Evolutionary conservation across 2,797 vertebrate species (phyloP), one percentile per base, ranked within the genome.

Genomic region (Premnoplex brunnescens): DNA sequence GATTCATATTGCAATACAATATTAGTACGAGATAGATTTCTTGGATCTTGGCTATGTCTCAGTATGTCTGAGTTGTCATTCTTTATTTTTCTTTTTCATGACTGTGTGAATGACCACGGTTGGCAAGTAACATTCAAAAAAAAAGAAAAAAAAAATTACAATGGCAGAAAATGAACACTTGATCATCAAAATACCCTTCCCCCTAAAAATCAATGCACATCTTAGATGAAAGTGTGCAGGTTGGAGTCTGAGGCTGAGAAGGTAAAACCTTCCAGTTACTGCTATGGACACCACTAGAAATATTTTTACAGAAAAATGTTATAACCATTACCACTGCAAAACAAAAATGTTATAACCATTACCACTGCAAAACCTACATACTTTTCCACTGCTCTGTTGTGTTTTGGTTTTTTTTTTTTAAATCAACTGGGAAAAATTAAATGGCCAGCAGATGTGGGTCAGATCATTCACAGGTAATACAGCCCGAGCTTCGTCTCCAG

Each of bases 251-350:
- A 54, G 11, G 13, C 0, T 82, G 44, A 83, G 20, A 82, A 74
- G 15, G 24, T 55, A 81, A 72, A 83, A 51, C 51, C 71, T 32
- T 84, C 52, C 80, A 30, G 34, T 7, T 79, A 62, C 78, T 91
- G 44, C 94, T 79, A 78, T 3, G 15, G 66, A 63, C 59, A 91
- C 67, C 72, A 85, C 18, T 67, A 72, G 69, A 90, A 96, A 94
- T 90, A 94, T 85, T 83, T 95, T 73, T 48, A 79, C 91, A 96
- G 23, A 72, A 30, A 97, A 96, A 88, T 69, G 43, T 93, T 97
- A 87, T 78, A 84, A 74, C 88, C 56, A 67, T 64, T 91, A 93
- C 95, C 85, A 94, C 56, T 88, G 27, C 41, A 94, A 91, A 88
- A 81, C 13, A 72, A 30, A 97, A 96, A 88, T 69, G 43, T 93